Percentiles rank a stretch among this genome's conserved stretches.
These are phyloP conservation scores for Acheta domesticus DNA, from an alignment of 2,888 invertebrate genomes.

Conservation along the genomic window DNA sequence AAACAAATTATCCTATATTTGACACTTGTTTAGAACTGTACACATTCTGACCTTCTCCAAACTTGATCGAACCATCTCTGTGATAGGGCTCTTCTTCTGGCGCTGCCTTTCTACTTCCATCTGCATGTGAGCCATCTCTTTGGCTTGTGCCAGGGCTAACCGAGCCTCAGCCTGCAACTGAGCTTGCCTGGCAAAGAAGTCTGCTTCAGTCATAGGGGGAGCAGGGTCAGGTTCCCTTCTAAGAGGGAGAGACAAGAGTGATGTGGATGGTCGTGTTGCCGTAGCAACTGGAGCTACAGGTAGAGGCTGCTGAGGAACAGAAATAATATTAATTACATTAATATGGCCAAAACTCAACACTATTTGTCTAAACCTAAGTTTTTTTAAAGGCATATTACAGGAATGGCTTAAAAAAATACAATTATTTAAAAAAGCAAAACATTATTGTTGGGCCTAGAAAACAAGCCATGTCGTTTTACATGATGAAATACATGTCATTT, in stretches of 20 bases:
- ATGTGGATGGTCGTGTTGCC: constrained; percentile 33
- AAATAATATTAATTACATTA: too few relatives aligned
- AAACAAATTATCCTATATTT: too few relatives aligned
- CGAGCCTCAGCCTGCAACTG: constrained; percentile 82
- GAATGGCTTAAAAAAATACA: too few relatives aligned
- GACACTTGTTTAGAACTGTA: too few relatives aligned
- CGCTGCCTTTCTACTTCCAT: constrained; percentile 78
- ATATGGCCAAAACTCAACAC: too few relatives aligned
- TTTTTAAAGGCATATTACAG: too few relatives aligned
- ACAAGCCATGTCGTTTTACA: too few relatives aligned
- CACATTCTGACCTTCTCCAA: constrained; percentile 60
- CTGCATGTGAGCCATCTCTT: constrained; percentile 87
- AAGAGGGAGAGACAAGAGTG: constrained; percentile 34
- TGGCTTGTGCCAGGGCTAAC: constrained; percentile 83
- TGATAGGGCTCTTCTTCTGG: constrained; percentile 75
- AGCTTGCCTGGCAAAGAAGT: constrained; percentile 77
- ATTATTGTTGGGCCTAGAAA: too few relatives aligned
- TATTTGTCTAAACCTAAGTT: too few relatives aligned
- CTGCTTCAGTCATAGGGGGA: constrained; percentile 60
- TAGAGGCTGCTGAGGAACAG: constrained; percentile 26
- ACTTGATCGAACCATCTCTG: constrained; percentile 78
- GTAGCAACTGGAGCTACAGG: constrained; percentile 19
- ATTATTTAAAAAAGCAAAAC: too few relatives aligned
- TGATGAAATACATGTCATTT: too few relatives aligned
- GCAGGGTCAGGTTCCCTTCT: constrained; percentile 32